A percentile compares a stretch with the other conserved stretches of the same genome.
Conservation (phyloP, 2,888 invertebrate species). For the Nemotelus nigrinus region DNA sequence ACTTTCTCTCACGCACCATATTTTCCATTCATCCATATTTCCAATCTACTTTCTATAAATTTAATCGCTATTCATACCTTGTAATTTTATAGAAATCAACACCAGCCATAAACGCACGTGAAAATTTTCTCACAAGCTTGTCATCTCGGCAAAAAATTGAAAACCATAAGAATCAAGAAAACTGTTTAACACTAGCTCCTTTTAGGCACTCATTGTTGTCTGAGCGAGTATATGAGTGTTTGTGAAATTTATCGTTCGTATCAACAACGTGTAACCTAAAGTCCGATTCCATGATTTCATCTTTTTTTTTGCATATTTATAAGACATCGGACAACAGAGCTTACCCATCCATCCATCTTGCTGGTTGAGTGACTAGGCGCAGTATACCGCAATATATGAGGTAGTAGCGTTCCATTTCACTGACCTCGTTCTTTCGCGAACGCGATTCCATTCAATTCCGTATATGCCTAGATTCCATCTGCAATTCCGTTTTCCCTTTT, state of each 20-base stretch:
- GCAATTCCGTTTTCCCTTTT: slow-evolving; percentile 35
- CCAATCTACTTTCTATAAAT: not conserved
- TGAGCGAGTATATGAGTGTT: not conserved
- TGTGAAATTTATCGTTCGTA: not conserved
- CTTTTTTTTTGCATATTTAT: slow-evolving; percentile 26
- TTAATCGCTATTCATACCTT: not conserved
- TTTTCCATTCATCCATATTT: not conserved
- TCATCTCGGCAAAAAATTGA: not conserved
- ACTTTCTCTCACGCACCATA: too few relatives aligned
- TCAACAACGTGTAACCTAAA: not conserved
- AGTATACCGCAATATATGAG: not conserved
- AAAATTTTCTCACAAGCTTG: not conserved
- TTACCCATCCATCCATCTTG: too few relatives aligned
- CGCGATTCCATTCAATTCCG: not conserved
- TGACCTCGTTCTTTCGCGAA: slow-evolving; percentile 18
- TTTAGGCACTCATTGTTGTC: not conserved
- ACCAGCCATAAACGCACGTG: too few relatives aligned
- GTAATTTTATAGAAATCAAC: too few relatives aligned
- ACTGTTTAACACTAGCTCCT: not conserved
- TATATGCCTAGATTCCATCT: not conserved
- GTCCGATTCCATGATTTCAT: not conserved
- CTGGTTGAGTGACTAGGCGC: too few relatives aligned
- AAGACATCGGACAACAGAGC: not conserved
- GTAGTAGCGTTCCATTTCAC: slow-evolving; percentile 37
- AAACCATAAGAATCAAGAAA: not conserved